phyloP scores from a whole-genome alignment of 2,888 invertebrate species.

The Leptopilina syphax region DNA sequence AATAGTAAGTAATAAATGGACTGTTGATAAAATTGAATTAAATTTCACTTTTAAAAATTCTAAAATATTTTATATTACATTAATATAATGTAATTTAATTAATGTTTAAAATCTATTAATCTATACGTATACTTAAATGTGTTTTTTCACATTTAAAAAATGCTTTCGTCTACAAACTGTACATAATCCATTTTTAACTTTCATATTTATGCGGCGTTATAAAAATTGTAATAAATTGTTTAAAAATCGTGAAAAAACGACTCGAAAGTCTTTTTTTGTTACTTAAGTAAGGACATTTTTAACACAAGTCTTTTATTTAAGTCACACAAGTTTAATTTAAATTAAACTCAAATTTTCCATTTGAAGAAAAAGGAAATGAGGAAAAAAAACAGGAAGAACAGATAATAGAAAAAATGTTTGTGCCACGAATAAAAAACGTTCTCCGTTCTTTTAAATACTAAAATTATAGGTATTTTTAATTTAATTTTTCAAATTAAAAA shows the following conservation, averaged over 20 bases:
- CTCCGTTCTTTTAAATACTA: no score
- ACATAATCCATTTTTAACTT: slow-evolving; percentile 2
- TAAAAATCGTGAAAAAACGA: slow-evolving; percentile 3
- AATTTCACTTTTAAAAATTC: slow-evolving; percentile 7
- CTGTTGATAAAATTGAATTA: slow-evolving; percentile 12
- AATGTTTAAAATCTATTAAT: neutral
- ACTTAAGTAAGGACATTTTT: neutral
- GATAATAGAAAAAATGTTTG: neutral
- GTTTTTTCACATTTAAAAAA: slow-evolving; percentile 11
- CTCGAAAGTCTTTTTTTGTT: neutral
- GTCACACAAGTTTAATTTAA: neutral
- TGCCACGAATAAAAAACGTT: neutral
- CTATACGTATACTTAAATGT: no score
- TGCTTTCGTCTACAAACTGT: slow-evolving; percentile 6
- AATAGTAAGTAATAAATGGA: slow-evolving; percentile 7
- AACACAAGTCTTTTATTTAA: slow-evolving; percentile 4
- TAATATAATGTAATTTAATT: slow-evolving; percentile 37
- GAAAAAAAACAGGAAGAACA: slow-evolving; percentile 10
- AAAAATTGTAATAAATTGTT: slow-evolving; percentile 34
- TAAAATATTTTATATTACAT: slow-evolving; percentile 20
- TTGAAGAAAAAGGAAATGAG: neutral
- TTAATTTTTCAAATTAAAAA: no score
- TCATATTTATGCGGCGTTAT: neutral
- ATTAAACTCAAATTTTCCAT: neutral
- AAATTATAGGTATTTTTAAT: no score